A percentile compares a stretch with the other conserved stretches of the same genome.
phyloP scores from a whole-genome alignment of 2,888 invertebrate genomes.

The Lacanobia oleracea region DNA sequence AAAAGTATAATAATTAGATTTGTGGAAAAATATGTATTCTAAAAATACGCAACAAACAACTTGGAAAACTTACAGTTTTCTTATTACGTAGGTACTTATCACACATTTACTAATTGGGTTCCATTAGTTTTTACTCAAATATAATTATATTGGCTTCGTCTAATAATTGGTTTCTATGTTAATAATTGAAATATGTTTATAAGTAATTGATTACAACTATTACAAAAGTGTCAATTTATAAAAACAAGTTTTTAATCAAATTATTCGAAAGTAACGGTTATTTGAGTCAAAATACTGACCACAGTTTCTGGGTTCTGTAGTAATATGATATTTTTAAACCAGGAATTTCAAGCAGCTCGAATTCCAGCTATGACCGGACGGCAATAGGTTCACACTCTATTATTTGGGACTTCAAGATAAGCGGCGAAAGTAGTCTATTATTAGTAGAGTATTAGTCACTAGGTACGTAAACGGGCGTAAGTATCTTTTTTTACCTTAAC shows the following conservation, averaged over 20 bases:
- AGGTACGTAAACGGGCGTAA: too few relatives aligned
- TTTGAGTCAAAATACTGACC: background rate
- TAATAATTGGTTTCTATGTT: constrained; percentile 5
- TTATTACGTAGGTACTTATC: background rate
- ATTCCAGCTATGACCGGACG: too few relatives aligned
- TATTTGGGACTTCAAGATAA: too few relatives aligned
- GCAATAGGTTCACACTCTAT: too few relatives aligned
- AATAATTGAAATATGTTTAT: constrained; percentile 24
- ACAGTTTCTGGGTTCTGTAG: too few relatives aligned
- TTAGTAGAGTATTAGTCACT: too few relatives aligned
- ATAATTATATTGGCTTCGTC: constrained; percentile 7
- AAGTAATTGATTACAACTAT: constrained; percentile 29
- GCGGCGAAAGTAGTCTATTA: too few relatives aligned
- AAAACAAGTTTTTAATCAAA: background rate
- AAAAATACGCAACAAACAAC: background rate
- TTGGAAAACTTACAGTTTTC: constrained; percentile 4
- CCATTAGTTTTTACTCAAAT: constrained; percentile 4
- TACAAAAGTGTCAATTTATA: constrained; percentile 24
- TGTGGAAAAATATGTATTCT: background rate
- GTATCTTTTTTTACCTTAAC: too few relatives aligned
- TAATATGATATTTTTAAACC: too few relatives aligned
- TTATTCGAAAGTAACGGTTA: background rate
- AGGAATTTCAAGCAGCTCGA: too few relatives aligned
- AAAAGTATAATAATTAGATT: too few relatives aligned
- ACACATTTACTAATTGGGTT: constrained; percentile 10